phyloP scores from a whole-genome alignment of 2,888 invertebrate genomes.

The Rhabditoides inermis region DNA sequence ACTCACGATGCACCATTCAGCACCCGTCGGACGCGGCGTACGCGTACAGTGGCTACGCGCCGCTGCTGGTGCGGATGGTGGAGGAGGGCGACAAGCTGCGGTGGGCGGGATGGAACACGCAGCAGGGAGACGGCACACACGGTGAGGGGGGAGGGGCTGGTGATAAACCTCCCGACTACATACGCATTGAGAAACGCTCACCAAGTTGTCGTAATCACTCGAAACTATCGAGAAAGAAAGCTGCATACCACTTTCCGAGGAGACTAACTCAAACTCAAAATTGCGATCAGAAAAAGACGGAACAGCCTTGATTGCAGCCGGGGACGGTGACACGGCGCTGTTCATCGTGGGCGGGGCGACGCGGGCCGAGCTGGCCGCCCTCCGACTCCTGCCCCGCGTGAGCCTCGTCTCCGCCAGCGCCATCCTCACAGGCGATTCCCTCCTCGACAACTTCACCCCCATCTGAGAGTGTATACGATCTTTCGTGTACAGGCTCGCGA shows the following conservation, averaged over 20 bases:
- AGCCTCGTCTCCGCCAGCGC: constrained; percentile 22
- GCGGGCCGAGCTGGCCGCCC: constrained; percentile 68
- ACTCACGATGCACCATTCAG: no score
- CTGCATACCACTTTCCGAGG: no score
- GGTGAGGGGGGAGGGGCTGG: no score
- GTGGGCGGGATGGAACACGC: constrained; percentile 29
- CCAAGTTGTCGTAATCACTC: no score
- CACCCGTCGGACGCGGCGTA: constrained; percentile 80
- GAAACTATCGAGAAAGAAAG: no score
- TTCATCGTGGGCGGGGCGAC: constrained; percentile 96
- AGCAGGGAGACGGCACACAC: constrained; percentile 12
- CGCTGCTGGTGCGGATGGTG: constrained; percentile 73
- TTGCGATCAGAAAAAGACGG: no score
- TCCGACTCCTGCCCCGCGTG: constrained; percentile 21
- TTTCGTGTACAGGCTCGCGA: no score
- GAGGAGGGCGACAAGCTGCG: constrained; percentile 53
- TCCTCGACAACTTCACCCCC: constrained; percentile 28
- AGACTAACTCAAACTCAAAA: no score
- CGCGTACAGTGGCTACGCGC: constrained; percentile 83
- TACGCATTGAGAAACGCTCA: no score
- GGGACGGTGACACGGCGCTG: constrained; percentile 54
- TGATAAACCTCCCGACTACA: no score
- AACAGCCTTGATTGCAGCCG: no score
- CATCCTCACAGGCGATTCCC: constrained; percentile 20
- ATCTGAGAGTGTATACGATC: no score